Conservation (phyloP, 2,888 invertebrate species). For the Nipponacmea schrenckii region DNA sequence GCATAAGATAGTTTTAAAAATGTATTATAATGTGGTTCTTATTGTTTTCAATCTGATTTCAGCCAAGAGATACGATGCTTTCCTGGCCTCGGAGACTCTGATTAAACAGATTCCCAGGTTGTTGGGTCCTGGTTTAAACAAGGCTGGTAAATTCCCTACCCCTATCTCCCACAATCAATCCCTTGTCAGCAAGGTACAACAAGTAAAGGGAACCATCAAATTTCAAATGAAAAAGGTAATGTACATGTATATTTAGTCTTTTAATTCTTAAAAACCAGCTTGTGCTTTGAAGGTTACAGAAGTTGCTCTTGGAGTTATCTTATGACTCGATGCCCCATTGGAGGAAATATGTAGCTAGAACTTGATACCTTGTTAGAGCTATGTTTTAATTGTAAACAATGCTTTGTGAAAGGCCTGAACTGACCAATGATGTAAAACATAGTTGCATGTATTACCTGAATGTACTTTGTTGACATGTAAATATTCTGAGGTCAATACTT, state of each 20-base stretch:
- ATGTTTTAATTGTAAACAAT: too few species aligned
- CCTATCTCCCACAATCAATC: slow-evolving; percentile 96
- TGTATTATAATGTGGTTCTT: too few species aligned
- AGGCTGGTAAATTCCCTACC: slow-evolving; percentile 99
- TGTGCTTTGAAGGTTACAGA: too few species aligned
- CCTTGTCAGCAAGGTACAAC: slow-evolving; percentile 95
- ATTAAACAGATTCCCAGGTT: slow-evolving; percentile 95
- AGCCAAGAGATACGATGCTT: slow-evolving; percentile 93
- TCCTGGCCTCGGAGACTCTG: slow-evolving; percentile 97
- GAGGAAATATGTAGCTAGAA: too few species aligned
- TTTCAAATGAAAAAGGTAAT: slow-evolving; percentile 99
- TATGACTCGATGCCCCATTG: too few species aligned
- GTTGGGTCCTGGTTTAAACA: slow-evolving; percentile 95
- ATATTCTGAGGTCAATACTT: slow-evolving; percentile 10
- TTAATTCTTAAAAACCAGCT: slow-evolving; percentile 1
- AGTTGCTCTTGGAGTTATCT: too few species aligned
- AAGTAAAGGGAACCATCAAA: slow-evolving; percentile 98
- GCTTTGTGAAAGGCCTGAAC: too few species aligned
- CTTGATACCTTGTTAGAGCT: too few species aligned
- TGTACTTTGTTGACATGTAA: neutral
- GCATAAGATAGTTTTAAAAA: too few species aligned
- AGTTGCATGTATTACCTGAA: slow-evolving; percentile 19
- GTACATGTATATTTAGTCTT: neutral
- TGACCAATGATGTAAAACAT: slow-evolving; percentile 16
- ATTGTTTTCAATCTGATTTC: slow-evolving; percentile 38